Evolutionary conservation across 2,888 invertebrate genomes (phyloP), one percentile per base, ranked within the genome.

Genomic region (Diplolepis rosae): DNA sequence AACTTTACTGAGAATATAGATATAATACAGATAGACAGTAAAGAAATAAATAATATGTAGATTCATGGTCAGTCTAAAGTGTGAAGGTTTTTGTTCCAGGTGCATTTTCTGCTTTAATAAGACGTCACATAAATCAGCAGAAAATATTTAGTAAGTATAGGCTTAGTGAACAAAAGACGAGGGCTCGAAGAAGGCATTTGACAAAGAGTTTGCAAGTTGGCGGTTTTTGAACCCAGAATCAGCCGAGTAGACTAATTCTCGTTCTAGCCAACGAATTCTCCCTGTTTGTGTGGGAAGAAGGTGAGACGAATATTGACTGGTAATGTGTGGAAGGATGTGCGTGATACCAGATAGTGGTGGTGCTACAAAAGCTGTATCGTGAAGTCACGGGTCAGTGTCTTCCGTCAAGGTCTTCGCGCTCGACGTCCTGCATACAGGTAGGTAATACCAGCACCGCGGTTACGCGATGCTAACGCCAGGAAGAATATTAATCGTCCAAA

Each of bases 321-420:
- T 32, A 72, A 68, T 69, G 72, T 72, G 69, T 68, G 69, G 32
- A 45, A 72, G 71, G 69, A 75, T 69, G 78, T 69, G 75, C 71
- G 76, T 73, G 76, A 75, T 77, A 78, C 78, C 76, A 78, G 76
- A 77, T 76, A 77, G 75, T 75, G 73, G 74, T 72, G 68, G 61
- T 69, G 72, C 42, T 45, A 77, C 78, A 73, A n/a, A n/a, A 77
- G 75, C 69, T 73, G 76, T 75, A 77, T 77, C 76, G 74, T 76
- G 73, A 73, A 80, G 80, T 79, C 76, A 80, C 79, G 80, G 80
- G 80, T 80, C 80, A 80, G 77, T 79, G 80, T 80, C 80, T 80
- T 71, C 78, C 76, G 76, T 79, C 80, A 80, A 80, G 80, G 80
- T 76, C 80, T 80, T 75, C 76, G 77, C 77, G 76, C 72, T 77